Evolutionary conservation across 2,797 vertebrate genomes (phyloP), one percentile per base, ranked within the genome.

Genomic region (Geotrypetes seraphini): DNA sequence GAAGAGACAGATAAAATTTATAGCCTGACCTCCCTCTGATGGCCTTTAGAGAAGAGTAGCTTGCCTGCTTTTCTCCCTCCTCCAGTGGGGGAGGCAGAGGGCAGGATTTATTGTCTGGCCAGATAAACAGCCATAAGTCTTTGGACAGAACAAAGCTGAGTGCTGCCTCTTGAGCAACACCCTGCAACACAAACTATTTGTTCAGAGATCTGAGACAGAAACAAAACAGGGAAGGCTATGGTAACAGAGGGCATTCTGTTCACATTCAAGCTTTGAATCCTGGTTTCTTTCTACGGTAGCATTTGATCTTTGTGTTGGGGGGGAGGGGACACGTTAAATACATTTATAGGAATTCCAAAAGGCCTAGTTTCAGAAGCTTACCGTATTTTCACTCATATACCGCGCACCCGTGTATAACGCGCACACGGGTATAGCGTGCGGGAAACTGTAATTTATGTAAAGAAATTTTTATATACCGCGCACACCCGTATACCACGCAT

Each of bases 1-100:
- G 19, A 30, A 21, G 23, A 59, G 32, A 24, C 16, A 12, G 12
- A 12, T 20, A 39, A 41, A 25, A 43, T 43, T 48, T 39, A 34
- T n/a, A 43, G 11, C 27, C 22, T 47, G 16, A 36, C 22, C 35
- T 42, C 22, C 27, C 12, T 29, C 39, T n/a, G 2, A 20, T 3
- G 3, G 2, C 8, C 16, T 25, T 5, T 12, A 20, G 19, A 45
- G 10, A 26, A 61, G 29, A 9, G 30, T 33, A 56, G 12, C n/a
- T 33, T 5, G 25, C 3, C 4, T 25, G 10, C 16, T 13, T 21
- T 39, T 8, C 18, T 23, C 10, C 13, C 19, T 16, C 12, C 15
- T 7, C 26, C 31, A 16, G 13, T 12, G 19, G 5, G 22, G 12
- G 31, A 35, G 27, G 25, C 33, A 31, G 34, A 28, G 24, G 15